Evolutionary conservation across 53 echinoderm and acorn worm genomes (phyloP), one percentile per base, ranked within the genome.

Genomic region (Luidia sarsii): DNA sequence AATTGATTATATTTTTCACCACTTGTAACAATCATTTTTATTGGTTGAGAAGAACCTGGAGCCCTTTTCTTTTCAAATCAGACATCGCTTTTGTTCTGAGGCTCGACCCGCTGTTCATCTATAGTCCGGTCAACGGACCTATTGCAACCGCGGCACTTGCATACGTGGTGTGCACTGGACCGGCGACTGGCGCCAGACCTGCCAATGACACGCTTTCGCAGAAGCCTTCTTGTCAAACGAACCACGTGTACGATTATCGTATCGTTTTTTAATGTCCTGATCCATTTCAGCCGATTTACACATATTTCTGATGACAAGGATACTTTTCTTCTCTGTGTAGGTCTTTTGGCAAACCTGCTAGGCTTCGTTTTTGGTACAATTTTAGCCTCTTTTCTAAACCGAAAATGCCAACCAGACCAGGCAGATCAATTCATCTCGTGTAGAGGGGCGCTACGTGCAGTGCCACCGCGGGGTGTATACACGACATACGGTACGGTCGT

Each of bases 41-140:
- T 65, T 65, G 65, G 65, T 39, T n/a, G 45, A 65, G 3, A 18
- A 36, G 45, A 65, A 24, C 16, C 36, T 39, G 39, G 38, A 21
- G 45, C 65, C 38, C 65, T 65, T 65, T 65, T 65, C 37, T 34
- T 65, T 19, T 65, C 65, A 65, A 33, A n/a, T 15, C 45, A n/a
- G n/a, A n/a, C n/a, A n/a, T n/a, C n/a, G n/a, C n/a, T n/a, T 9
- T 67, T 67, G 14, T 67, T 48, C 28, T 22, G 49, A 28, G 18
- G 45, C 22, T 14, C 43, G 67, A 48, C 67, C 39, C 23, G 56
- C 41, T 65, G 24, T 41, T 65, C 41, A 39, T 65, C 39, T 2
- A 65, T 65, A 65, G 65, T n/a, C 41, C 65, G 38, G 65, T 38
- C 38, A 11, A 39, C 33, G 33, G 34, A 64, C 35, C 64, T 35